Base-by-base conservation (phyloP, 2,888 invertebrate genomes). In the Notocelia uddmanniana region DNA sequence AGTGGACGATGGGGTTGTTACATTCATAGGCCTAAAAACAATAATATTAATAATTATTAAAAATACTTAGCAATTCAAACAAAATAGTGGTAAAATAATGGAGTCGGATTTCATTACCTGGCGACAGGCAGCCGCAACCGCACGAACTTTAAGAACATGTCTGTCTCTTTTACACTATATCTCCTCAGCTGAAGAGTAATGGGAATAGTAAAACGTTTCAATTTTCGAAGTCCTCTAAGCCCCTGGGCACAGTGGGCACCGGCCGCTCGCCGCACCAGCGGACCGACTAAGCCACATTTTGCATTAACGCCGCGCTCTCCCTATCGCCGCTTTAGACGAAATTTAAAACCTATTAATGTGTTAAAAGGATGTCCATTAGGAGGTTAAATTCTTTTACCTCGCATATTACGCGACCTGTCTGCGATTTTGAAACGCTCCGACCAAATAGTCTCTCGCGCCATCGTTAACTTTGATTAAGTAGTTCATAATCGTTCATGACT, bases 331-430 rank as follows among this genome's bases (percentile, higher is more conserved):
- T 82, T 80, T 78, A 77, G 77, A 75, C 76, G 79, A 81, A 86
- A 86, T 87, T 88, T 83, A 85, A 86, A 87, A 86, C 85, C 86
- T 86, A 84, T 87, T 88, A 88, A 87, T 87, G 85, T 85, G 83
- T 85, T 85, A 84, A 85, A 87, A 85, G 88, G 87, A 83, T 85
- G 85, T 86, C 88, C 89, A 89, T 89, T 89, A 89, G 84, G 80
- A 80, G 83, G 81, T 82, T 85, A 85, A 85, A 85, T 83, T 85
- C 83, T 85, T 85, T 85, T 79, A 83, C 83, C 82, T 81, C 82
- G 74, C 80, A 82, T 81, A 82, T 83, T 84, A 84, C 77, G 76
- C 76, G 77, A 75, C 73, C 73, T 74, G 78, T 77, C 77, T 73
- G 75, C 74, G 74, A 50, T 67, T 68, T 50, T 69, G 60, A 63